phyloP scores from a whole-genome alignment of 2,113 vertebrate species.

The Rhea pennata region DNA sequence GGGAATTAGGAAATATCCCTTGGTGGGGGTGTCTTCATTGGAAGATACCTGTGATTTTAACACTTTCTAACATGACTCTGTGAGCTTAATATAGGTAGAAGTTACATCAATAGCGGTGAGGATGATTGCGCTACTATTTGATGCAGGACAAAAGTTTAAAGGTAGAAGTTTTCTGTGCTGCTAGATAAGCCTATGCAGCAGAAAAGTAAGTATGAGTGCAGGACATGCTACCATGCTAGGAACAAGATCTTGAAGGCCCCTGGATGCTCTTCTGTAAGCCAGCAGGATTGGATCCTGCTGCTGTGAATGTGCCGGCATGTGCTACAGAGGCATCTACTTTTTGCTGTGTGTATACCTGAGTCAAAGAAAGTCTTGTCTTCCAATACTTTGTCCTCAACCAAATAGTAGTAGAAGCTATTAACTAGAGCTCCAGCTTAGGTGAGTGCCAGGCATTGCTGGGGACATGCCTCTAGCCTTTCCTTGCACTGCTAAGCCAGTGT shows the following conservation, averaged over 20 bases:
- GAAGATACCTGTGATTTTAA: background rate
- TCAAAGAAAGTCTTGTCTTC: background rate
- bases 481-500: rapidly evolving
- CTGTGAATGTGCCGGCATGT: rapidly evolving
- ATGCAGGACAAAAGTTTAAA: background rate
- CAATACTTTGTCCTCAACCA: background rate
- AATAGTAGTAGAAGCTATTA: background rate
- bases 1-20: background rate
- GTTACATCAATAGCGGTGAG: background rate
- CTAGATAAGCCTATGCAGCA: background rate
- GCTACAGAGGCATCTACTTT: background rate
- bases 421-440: background rate
- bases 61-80: background rate
- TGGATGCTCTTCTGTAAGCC: background rate
- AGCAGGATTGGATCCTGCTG: background rate
- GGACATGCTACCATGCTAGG: background rate
- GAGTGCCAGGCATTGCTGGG: background rate
- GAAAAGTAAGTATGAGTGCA: background rate
- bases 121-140: background rate
- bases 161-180: background rate
- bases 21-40: background rate
- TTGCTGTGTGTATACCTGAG: background rate
- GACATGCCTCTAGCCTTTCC: background rate
- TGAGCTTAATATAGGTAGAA: background rate
- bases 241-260: background rate